Percentiles rank a stretch among this genome's conserved stretches.
Evolutionary conservation across 2,797 vertebrate species (phyloP).

Genomic region (Myoxocephalus aenaeus): DNA sequence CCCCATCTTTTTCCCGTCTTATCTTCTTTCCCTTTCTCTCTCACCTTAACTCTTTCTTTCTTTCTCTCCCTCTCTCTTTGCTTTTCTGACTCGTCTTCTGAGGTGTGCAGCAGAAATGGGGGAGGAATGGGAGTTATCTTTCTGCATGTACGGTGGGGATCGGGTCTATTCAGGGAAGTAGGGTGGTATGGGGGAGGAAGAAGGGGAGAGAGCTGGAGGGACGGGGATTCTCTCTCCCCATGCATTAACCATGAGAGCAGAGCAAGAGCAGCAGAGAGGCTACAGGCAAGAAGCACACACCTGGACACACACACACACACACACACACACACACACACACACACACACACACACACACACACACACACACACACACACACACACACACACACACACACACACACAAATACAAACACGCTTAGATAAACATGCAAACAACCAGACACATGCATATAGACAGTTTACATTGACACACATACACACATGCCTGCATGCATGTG

Average conservation of each 20-base stretch:
- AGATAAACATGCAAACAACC: slow-evolving; percentile 32
- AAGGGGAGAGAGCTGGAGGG: slow-evolving; percentile 33
- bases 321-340: slow-evolving; percentile 1
- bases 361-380: slow-evolving; percentile 10
- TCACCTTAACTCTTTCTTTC: not conserved
- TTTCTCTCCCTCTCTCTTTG: not conserved
- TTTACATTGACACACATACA: not conserved
- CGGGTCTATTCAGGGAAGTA: slow-evolving; percentile 55
- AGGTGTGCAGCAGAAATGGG: slow-evolving; percentile 20
- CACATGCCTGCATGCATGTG: not conserved
- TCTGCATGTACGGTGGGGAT: slow-evolving; percentile 38
- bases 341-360: slow-evolving; percentile 2
- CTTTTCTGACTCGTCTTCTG: slow-evolving; percentile 29
- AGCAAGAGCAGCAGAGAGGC: slow-evolving; percentile 55
- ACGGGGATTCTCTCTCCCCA: slow-evolving; percentile 56
- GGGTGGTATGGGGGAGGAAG: slow-evolving; percentile 15
- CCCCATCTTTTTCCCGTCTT: slow-evolving; percentile 15
- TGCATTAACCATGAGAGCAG: slow-evolving; percentile 73
- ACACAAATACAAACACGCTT: not conserved
- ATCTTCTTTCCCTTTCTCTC: slow-evolving; percentile 31
- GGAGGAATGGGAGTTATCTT: slow-evolving; percentile 38
- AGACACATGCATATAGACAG: slow-evolving; percentile 10
- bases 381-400: slow-evolving; percentile 11
- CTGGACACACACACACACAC: slow-evolving; percentile 37
- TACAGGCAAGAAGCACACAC: slow-evolving; percentile 46